Conservation (phyloP, 2,888 invertebrate genomes). For the Exephanes ischioxanthus region DNA sequence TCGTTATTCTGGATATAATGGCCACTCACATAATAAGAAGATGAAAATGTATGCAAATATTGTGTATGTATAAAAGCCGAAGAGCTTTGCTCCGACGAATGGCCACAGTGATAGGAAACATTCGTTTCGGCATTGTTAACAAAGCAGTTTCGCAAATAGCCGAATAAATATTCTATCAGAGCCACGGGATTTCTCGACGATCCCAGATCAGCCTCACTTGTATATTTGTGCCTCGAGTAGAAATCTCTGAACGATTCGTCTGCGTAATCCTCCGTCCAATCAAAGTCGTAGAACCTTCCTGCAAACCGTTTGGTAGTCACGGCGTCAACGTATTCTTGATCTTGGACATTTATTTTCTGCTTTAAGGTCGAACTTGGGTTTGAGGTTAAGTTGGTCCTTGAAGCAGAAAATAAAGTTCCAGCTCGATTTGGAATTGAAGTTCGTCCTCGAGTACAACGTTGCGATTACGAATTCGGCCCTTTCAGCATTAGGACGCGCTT, state of each 20-base stretch:
- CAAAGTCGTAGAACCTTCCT: too few relatives aligned
- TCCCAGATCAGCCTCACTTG: background rate
- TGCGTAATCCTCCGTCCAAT: too few relatives aligned
- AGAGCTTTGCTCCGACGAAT: background rate
- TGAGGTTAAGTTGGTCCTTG: too few relatives aligned
- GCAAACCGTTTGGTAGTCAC: too few relatives aligned
- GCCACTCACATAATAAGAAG: constrained; percentile 39
- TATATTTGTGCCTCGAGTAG: background rate
- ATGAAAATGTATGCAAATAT: constrained; percentile 32
- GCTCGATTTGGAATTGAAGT: too few relatives aligned
- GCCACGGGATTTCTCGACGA: background rate
- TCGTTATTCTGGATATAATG: constrained; percentile 53
- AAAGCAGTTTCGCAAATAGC: constrained; percentile 2
- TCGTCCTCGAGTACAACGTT: too few relatives aligned
- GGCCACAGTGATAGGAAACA: constrained; percentile 20
- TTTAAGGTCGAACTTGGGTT: too few relatives aligned
- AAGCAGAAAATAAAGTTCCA: too few relatives aligned
- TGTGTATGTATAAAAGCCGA: background rate
- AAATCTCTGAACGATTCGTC: too few relatives aligned
- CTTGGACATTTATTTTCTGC: too few relatives aligned
- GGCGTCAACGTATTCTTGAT: too few relatives aligned
- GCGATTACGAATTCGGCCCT: background rate
- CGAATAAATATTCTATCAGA: constrained; percentile 25
- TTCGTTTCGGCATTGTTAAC: constrained; percentile 26
- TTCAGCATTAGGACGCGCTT: background rate